Conservation (phyloP, 2,113 vertebrate species). For the Semnopithecus entellus region DNA sequence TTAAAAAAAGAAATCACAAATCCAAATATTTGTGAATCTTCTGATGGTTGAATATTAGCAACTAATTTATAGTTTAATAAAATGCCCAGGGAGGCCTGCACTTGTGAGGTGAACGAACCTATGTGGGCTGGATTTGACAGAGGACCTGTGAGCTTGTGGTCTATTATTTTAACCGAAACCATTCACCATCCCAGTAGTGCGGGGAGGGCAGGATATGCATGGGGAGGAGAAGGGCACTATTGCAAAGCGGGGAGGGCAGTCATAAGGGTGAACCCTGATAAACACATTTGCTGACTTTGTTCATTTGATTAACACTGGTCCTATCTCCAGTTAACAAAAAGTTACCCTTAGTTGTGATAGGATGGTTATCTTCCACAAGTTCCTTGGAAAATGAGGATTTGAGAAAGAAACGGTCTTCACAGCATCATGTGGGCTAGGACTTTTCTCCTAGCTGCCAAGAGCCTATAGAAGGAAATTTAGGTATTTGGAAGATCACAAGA, state of each 20-base stretch:
- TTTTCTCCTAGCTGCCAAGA: background rate
- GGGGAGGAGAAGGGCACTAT: accelerated
- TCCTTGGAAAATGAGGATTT: background rate
- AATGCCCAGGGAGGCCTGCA: accelerated
- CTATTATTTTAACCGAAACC: background rate
- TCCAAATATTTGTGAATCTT: background rate
- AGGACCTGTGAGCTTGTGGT: background rate
- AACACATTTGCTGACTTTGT: background rate
- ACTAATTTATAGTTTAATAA: background rate
- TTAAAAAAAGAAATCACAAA: background rate
- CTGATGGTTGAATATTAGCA: background rate
- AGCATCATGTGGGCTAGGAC: background rate
- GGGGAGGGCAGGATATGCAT: accelerated
- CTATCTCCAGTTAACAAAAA: background rate
- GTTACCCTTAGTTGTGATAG: background rate
- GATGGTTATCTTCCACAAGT: background rate
- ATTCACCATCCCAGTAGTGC: accelerated
- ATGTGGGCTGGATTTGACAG: background rate
- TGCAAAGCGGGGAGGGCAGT: accelerated
- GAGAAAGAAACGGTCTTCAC: background rate
- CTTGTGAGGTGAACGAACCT: background rate
- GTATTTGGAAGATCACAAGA: background rate
- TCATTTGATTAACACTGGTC: background rate
- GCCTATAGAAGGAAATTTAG: background rate
- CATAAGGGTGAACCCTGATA: too few relatives aligned